Evolutionary conservation across 1,140 invertebrate genomes (phyloP).

Genomic region (Archivesica marissinica): DNA sequence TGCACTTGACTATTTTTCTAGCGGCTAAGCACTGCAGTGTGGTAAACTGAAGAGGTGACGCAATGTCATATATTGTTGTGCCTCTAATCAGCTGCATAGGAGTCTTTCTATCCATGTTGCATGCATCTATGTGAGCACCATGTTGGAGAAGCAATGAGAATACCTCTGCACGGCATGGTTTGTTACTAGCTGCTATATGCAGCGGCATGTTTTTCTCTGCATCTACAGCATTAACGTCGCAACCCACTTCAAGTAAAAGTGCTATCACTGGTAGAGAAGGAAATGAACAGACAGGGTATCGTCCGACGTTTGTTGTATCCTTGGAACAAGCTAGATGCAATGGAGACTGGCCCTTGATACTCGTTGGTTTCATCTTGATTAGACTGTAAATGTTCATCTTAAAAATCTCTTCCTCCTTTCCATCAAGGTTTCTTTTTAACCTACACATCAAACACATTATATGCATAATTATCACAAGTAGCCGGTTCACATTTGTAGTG

Average conservation of each 20-base stretch:
- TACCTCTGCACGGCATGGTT: slow-evolving; percentile 86
- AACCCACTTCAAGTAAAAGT: slow-evolving; percentile 92
- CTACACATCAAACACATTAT: slow-evolving; percentile 81
- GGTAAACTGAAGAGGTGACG: slow-evolving; percentile 88
- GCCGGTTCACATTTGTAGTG: slow-evolving; percentile 90
- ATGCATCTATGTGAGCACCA: slow-evolving; percentile 94
- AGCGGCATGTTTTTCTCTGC: slow-evolving; percentile 92
- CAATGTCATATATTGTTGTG: slow-evolving; percentile 89
- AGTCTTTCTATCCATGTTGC: slow-evolving; percentile 91
- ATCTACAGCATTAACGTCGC: slow-evolving; percentile 89
- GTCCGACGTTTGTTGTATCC: slow-evolving; percentile 85
- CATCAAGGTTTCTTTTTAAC: slow-evolving; percentile 84
- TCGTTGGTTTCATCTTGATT: slow-evolving; percentile 90
- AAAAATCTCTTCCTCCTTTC: slow-evolving; percentile 85
- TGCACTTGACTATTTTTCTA: slow-evolving; percentile 89
- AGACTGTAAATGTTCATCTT: slow-evolving; percentile 87
- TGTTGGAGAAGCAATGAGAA: slow-evolving; percentile 89
- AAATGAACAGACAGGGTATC: slow-evolving; percentile 91
- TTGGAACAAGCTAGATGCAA: slow-evolving; percentile 92
- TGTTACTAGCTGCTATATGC: slow-evolving; percentile 89
- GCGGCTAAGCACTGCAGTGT: slow-evolving; percentile 93
- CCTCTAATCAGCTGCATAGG: slow-evolving; percentile 88
- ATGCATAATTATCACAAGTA: slow-evolving; percentile 94
- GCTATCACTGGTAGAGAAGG: slow-evolving; percentile 90
- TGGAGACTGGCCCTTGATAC: slow-evolving; percentile 90